Conservation (phyloP, 2,888 invertebrate genomes). For the Tetheella fluctuosa region DNA sequence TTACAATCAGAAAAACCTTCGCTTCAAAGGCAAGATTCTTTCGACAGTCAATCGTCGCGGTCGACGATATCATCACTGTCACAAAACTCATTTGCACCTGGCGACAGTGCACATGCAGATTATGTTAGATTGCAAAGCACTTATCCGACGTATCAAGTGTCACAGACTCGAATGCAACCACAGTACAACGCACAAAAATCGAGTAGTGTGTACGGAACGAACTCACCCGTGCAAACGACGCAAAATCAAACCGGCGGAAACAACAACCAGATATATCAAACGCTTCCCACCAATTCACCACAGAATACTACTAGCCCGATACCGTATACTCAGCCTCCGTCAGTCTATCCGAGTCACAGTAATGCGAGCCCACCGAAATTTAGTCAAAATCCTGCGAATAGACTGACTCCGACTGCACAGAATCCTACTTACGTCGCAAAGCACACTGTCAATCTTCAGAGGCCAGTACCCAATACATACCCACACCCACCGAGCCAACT, state of each 20-base stretch:
- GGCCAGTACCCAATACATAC: constrained; percentile 69
- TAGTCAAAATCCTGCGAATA: constrained; percentile 71
- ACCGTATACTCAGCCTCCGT: constrained; percentile 70
- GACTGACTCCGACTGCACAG: constrained; percentile 70
- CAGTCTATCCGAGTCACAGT: constrained; percentile 64
- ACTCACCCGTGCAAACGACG: constrained; percentile 53
- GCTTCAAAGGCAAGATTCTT: constrained; percentile 78
- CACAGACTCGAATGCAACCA: constrained; percentile 66
- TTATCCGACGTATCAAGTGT: constrained; percentile 68
- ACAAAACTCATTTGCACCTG: constrained; percentile 67
- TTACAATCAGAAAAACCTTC: constrained; percentile 77
- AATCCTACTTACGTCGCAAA: constrained; percentile 61
- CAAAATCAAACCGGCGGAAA: constrained; percentile 50
- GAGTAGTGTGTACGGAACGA: constrained; percentile 62
- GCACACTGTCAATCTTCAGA: constrained; percentile 58
- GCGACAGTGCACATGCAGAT: constrained; percentile 65
- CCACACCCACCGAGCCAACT: constrained; percentile 69
- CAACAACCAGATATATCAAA: constrained; percentile 68
- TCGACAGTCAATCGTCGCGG: constrained; percentile 79
- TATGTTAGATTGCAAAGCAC: constrained; percentile 70
- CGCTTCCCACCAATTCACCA: constrained; percentile 58
- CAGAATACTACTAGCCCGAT: constrained; percentile 66
- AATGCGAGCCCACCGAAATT: constrained; percentile 72
- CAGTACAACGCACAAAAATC: constrained; percentile 67
- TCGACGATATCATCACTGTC: constrained; percentile 80